A percentile compares a stretch with the other conserved stretches of the same genome.
phyloP scores from a whole-genome alignment of 2,888 invertebrate genomes.

The Caenorhabditis drosophilae region DNA sequence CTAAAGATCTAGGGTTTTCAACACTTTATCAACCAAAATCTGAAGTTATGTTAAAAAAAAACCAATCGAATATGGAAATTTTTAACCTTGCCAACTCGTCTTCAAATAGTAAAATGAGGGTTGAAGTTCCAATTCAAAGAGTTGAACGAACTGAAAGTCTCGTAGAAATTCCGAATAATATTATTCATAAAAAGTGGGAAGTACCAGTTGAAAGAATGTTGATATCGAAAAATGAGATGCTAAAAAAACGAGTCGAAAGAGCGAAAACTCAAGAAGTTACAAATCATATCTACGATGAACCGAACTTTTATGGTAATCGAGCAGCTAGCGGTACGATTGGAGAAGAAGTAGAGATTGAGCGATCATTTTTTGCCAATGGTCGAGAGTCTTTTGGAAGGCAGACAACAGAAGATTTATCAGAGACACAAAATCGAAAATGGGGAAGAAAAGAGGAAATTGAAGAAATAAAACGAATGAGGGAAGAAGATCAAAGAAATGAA shows the following conservation, averaged over 20 bases:
- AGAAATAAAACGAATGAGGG: not conserved
- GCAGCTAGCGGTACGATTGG: constrained; percentile 20
- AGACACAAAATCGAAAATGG: not conserved
- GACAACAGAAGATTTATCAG: constrained; percentile 20
- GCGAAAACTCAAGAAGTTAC: constrained; percentile 27
- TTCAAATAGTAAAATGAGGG: not conserved
- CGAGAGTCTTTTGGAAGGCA: constrained; percentile 19
- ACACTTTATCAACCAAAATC: too few relatives aligned
- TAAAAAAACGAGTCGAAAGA: constrained; percentile 4
- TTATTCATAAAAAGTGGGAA: not conserved
- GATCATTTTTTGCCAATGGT: constrained; percentile 11
- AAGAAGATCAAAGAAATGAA: not conserved
- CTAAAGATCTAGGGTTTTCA: not conserved
- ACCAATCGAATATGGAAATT: not conserved
- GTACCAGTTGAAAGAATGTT: constrained; percentile 6
- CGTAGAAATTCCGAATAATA: not conserved
- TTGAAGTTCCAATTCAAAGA: constrained; percentile 8
- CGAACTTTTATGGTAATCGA: constrained; percentile 9
- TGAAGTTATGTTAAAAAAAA: not conserved
- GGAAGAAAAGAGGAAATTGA: not conserved
- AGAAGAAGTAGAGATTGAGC: constrained; percentile 5
- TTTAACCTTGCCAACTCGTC: too few relatives aligned
- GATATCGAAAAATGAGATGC: not conserved
- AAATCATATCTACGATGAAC: not conserved
- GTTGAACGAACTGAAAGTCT: not conserved